phyloP scores from a whole-genome alignment of 2,797 vertebrate genomes.

The Astyanax mexicanus region DNA sequence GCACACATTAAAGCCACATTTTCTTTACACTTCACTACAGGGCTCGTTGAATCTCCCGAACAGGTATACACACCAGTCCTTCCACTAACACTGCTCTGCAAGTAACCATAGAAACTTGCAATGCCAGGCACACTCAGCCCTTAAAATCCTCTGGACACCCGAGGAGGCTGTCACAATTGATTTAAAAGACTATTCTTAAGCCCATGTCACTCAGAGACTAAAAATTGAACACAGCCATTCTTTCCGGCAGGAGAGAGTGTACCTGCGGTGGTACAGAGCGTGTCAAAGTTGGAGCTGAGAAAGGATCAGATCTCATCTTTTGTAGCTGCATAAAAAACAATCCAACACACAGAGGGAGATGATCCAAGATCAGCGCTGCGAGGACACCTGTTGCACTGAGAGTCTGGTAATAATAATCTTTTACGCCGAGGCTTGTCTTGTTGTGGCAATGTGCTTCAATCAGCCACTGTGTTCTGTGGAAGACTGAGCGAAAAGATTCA shows the following conservation, averaged over 20 bases:
- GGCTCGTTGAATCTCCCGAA: neutral
- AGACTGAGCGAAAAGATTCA: neutral
- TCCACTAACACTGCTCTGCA: conserved; percentile 25
- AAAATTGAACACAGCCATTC: conserved; percentile 7
- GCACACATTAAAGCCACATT: too few relatives aligned
- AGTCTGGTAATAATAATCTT: too few relatives aligned
- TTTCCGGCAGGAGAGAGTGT: neutral
- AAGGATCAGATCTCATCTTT: neutral
- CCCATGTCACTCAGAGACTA: conserved; percentile 1
- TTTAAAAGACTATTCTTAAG: conserved; percentile 33
- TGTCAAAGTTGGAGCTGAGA: neutral
- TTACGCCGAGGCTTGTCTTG: neutral
- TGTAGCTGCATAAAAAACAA: neutral
- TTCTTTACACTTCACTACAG: neutral
- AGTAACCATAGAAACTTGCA: conserved; percentile 45
- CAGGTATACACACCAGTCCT: conserved; percentile 24
- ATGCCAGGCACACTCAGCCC: conserved; percentile 15
- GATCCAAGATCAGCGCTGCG: neutral
- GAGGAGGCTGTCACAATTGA: conserved; percentile 43
- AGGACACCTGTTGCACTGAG: neutral
- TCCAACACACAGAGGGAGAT: neutral
- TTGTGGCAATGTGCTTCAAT: neutral
- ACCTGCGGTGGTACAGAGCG: neutral
- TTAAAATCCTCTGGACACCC: conserved; percentile 41
- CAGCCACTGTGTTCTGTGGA: neutral